Percentiles rank a stretch among this genome's conserved stretches.
phyloP scores from a whole-genome alignment of 2,113 vertebrate species.

The Muntiacus reevesi region DNA sequence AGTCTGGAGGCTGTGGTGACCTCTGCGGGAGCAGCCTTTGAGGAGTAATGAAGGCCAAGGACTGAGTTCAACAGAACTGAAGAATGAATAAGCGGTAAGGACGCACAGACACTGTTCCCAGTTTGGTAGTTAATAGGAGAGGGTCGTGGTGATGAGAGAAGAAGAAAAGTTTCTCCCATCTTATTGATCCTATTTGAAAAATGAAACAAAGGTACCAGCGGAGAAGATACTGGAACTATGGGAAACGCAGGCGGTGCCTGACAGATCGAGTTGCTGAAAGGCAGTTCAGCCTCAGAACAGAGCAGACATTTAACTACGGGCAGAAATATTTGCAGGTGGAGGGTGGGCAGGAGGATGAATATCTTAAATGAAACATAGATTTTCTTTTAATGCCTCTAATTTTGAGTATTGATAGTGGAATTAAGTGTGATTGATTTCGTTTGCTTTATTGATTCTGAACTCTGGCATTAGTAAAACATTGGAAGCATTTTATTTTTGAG shows the following conservation, averaged over 20 bases:
- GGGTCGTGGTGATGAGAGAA: neutral
- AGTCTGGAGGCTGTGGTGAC: neutral
- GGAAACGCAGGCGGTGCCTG: neutral
- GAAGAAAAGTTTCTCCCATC: neutral
- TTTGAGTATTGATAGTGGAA: constrained; percentile 17
- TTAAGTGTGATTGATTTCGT: neutral
- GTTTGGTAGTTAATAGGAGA: neutral
- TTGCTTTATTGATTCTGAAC: constrained; percentile 26
- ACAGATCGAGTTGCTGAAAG: neutral
- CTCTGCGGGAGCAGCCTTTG: neutral
- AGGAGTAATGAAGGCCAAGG: neutral
- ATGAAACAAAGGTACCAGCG: neutral
- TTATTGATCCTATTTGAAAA: neutral
- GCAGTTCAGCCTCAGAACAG: neutral
- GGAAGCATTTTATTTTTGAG: neutral
- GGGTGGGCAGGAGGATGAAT: neutral
- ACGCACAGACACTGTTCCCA: neutral
- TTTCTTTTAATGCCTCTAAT: neutral
- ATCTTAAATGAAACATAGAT: neutral
- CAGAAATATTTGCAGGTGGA: neutral
- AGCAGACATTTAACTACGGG: neutral
- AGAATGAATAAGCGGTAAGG: neutral
- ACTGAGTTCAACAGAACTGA: neutral
- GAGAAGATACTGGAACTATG: neutral
- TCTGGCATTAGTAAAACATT: neutral